Evolutionary conservation across 1,140 invertebrate species (phyloP), one percentile per base, ranked within the genome.

Genomic region (Cydia strobilella): DNA sequence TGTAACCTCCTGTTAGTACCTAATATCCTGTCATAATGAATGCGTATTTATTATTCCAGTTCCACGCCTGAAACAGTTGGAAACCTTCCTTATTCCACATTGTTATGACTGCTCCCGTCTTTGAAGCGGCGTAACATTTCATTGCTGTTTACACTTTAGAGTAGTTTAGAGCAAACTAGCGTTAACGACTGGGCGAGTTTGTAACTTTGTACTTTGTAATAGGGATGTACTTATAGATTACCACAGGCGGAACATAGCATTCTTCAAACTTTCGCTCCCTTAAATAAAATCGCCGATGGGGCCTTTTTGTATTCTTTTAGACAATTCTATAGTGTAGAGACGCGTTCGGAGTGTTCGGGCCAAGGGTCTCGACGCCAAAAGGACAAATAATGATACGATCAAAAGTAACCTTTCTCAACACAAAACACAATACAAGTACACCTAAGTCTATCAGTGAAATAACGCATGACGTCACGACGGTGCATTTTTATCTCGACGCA

Each of bases 371-470:
- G n/a, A n/a, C n/a, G n/a, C n/a, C n/a, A n/a, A n/a, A n/a, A n/a
- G n/a, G n/a, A n/a, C n/a, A n/a, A n/a, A n/a, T n/a, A n/a, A n/a
- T n/a, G n/a, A n/a, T n/a, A n/a, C n/a, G n/a, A n/a, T n/a, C n/a
- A n/a, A n/a, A n/a, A n/a, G n/a, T n/a, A n/a, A n/a, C n/a, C n/a
- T n/a, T n/a, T n/a, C n/a, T n/a, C n/a, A n/a, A n/a, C n/a, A n/a
- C n/a, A n/a, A n/a, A n/a, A n/a, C n/a, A n/a, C n/a, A n/a, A n/a
- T n/a, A n/a, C n/a, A n/a, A n/a, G n/a, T n/a, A 59, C 15, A 51
- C 48, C 54, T 18, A 15, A 54, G n/a, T 59, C n/a, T 59, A 59
- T 59, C 54, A 23, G 54, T 59, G 54, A 59, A 59, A 20, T 59
- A 59, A 59, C 54, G 54, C 54, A 23, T 59, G 54, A 59, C 54